Evolutionary conservation across 2,888 invertebrate genomes (phyloP).

Genomic region (Seira sanloemensis): DNA sequence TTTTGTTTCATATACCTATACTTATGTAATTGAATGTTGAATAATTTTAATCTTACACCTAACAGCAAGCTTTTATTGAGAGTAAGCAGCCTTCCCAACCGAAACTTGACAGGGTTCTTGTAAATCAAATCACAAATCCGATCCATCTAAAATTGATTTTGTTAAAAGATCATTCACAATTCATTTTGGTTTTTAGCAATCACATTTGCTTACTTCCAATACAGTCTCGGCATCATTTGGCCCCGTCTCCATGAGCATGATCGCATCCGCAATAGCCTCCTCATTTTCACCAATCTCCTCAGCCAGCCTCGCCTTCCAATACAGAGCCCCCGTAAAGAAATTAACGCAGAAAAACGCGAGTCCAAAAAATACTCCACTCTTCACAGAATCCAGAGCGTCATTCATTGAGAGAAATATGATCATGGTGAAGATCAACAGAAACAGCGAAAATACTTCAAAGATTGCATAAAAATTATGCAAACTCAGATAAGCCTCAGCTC

Average conservation of each 20-base stretch:
- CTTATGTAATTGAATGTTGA: not conserved
- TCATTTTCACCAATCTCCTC: slow-evolving; percentile 27
- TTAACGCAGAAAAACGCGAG: not conserved
- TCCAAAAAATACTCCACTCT: slow-evolving; percentile 9
- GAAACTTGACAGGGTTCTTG: slow-evolving; percentile 32
- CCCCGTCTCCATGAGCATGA: slow-evolving; percentile 36
- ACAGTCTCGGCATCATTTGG: slow-evolving; percentile 27
- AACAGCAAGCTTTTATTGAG: slow-evolving; percentile 29
- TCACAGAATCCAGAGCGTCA: not conserved
- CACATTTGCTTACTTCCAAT: slow-evolving; percentile 18
- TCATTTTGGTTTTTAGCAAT: not conserved
- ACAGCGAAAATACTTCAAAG: slow-evolving; percentile 11
- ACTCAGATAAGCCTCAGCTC: slow-evolving; percentile 3
- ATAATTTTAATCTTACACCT: slow-evolving; percentile 10
- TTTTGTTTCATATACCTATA: too few relatives aligned
- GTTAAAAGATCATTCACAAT: not conserved
- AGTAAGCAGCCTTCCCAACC: slow-evolving; percentile 31
- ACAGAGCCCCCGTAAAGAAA: slow-evolving; percentile 11
- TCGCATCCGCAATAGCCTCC: slow-evolving; percentile 35
- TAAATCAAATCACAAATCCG: slow-evolving; percentile 34
- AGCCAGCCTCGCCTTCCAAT: slow-evolving; percentile 15
- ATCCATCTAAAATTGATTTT: slow-evolving; percentile 44
- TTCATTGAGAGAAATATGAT: slow-evolving; percentile 33
- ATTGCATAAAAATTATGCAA: slow-evolving; percentile 30
- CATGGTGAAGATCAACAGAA: slow-evolving; percentile 17